A percentile compares a stretch with the other conserved stretches of the same genome.
These are phyloP conservation scores for Anomalospiza imberbis DNA, from an alignment of 2,797 vertebrate genomes.

Conservation along the genomic window DNA sequence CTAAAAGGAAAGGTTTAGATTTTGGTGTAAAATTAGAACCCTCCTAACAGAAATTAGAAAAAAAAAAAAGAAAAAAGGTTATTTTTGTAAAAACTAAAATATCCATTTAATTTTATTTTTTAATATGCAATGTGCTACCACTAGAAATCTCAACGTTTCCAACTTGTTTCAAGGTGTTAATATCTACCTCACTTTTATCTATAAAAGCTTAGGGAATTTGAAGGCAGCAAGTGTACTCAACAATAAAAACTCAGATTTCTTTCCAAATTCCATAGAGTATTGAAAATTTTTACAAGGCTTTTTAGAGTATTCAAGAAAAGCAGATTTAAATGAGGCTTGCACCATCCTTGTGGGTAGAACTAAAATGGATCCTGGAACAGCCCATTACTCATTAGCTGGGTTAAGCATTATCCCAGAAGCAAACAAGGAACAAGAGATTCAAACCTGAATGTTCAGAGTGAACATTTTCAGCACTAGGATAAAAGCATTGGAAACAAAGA, in stretches of 20 bases:
- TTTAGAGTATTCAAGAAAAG: not conserved
- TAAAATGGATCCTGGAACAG: not conserved
- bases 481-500: not conserved
- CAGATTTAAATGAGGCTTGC: not conserved
- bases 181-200: not conserved
- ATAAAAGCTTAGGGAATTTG: not conserved
- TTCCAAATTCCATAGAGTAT: not conserved
- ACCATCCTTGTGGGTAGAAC: not conserved
- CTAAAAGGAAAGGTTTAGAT: not conserved
- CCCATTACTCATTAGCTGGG: not conserved
- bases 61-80: not conserved
- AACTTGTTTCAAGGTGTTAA: not conserved
- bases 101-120: not conserved
- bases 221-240: not conserved
- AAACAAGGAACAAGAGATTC: not conserved
- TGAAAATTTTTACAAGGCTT: not conserved
- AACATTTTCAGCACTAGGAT: not conserved
- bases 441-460: not conserved
- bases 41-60: not conserved
- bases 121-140: rapidly evolving
- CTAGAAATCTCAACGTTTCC: not conserved
- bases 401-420: not conserved
- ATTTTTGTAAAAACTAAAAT: not conserved
- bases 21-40: not conserved
- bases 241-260: not conserved